phyloP scores from a whole-genome alignment of 2,113 vertebrate species.

The Pollachius pollachius region DNA sequence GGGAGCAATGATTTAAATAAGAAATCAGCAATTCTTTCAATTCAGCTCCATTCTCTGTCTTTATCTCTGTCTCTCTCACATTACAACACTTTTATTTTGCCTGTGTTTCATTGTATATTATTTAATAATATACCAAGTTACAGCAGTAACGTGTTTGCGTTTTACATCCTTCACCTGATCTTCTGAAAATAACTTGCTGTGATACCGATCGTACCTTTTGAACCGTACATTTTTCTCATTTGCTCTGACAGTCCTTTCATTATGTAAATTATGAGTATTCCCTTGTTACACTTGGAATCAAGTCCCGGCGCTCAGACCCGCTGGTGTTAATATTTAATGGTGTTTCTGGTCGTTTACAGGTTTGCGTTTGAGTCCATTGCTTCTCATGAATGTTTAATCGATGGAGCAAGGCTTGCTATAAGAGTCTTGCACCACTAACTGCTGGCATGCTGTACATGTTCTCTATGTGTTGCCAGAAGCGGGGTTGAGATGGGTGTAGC shows the following conservation, averaged over 20 bases:
- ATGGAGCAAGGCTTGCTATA: neutral
- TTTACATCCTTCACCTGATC: neutral
- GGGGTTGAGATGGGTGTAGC: slow-evolving; percentile 49
- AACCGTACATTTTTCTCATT: neutral
- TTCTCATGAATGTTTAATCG: neutral
- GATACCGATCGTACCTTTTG: neutral
- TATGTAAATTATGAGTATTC: neutral
- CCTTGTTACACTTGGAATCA: neutral
- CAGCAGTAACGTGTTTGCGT: slow-evolving; percentile 20
- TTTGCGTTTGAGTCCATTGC: neutral
- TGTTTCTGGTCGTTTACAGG: neutral
- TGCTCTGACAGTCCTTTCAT: neutral
- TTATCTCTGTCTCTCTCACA: neutral
- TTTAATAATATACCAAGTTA: neutral
- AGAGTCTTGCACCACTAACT: neutral
- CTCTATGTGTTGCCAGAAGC: slow-evolving; percentile 20
- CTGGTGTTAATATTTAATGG: neutral
- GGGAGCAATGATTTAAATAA: too few species aligned
- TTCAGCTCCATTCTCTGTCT: neutral
- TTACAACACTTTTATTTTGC: neutral
- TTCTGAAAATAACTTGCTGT: slow-evolving; percentile 7
- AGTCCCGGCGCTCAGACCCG: neutral
- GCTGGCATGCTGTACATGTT: slow-evolving; percentile 10
- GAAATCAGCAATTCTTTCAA: too few species aligned
- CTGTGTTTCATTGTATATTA: slow-evolving; percentile 7